Evolutionary conservation across 2,113 vertebrate species (phyloP).

Genomic region (Brachyistius frenatus): DNA sequence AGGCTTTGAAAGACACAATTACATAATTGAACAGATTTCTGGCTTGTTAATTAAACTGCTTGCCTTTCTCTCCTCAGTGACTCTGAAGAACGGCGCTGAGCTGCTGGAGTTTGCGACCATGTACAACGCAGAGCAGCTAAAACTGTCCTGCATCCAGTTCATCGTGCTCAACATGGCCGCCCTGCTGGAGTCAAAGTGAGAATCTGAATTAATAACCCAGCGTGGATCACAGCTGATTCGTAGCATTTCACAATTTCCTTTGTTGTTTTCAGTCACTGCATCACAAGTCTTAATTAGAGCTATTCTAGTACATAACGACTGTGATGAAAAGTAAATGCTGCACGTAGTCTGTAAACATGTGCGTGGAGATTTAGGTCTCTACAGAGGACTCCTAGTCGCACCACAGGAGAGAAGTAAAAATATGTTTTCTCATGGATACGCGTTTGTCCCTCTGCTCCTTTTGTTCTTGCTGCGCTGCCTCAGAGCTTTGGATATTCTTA

Average conservation of each 20-base stretch:
- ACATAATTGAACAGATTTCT: neutral
- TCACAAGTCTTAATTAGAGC: neutral
- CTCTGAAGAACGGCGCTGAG: slow-evolving; percentile 93
- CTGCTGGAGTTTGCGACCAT: slow-evolving; percentile 92
- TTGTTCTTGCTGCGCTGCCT: slow-evolving; percentile 44
- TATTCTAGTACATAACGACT: neutral
- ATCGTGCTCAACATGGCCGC: slow-evolving; percentile 94
- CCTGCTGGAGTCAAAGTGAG: slow-evolving; percentile 94
- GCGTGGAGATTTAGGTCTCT: neutral
- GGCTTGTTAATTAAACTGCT: neutral
- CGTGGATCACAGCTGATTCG: neutral
- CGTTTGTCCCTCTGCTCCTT: slow-evolving; percentile 21
- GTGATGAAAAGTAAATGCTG: neutral
- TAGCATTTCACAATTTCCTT: neutral
- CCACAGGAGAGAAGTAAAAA: slow-evolving; percentile 3
- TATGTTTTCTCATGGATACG: slow-evolving; percentile 16
- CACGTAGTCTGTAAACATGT: neutral
- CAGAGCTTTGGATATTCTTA: slow-evolving; percentile 94
- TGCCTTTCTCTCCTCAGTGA: slow-evolving; percentile 84
- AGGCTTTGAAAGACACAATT: neutral
- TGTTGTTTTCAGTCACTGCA: no score
- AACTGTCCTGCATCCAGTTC: slow-evolving; percentile 95
- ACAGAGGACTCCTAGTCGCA: neutral
- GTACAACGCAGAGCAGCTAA: slow-evolving; percentile 95
- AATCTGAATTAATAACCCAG: neutral